These are phyloP conservation scores for Monochamus alternatus DNA, from an alignment of 2,888 invertebrate species.

Conservation along the genomic window DNA sequence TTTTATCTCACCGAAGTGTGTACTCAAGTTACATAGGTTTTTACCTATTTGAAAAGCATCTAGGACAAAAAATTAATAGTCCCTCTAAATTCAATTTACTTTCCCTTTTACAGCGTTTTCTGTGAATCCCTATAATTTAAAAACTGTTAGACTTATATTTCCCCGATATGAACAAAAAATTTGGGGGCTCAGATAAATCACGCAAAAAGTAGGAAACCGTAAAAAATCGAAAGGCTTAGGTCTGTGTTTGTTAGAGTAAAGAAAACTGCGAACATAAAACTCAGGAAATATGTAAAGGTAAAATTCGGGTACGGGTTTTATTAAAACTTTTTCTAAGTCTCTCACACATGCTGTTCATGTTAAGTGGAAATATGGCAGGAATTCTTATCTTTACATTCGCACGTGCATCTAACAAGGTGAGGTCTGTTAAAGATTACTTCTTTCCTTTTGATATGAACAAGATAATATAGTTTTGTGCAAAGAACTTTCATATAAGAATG, in stretches of 20 bases:
- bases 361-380: slow-evolving; percentile 3
- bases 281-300: slow-evolving; percentile 2
- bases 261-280: slow-evolving; percentile 11
- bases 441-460: no score
- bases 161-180: no score
- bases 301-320: slow-evolving; percentile 16
- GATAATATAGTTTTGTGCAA: no score
- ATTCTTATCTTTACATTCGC: not conserved
- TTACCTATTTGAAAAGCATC: no score
- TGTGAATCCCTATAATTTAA: no score
- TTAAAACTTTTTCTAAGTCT: slow-evolving; percentile 22
- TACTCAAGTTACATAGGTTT: no score
- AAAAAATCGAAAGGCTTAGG: slow-evolving; percentile 1
- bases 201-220: not conserved
- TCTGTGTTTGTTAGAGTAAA: not conserved
- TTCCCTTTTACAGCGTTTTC: no score
- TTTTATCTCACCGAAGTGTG: no score
- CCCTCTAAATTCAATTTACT: no score
- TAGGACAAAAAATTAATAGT: no score
- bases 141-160: no score
- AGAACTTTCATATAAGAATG: no score
- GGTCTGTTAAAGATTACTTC: not conserved
- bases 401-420: not conserved
- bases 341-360: not conserved
- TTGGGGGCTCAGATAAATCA: not conserved